These are phyloP conservation scores for Ormyrus rosae DNA, from an alignment of 2,888 invertebrate species.

Conservation along the genomic window DNA sequence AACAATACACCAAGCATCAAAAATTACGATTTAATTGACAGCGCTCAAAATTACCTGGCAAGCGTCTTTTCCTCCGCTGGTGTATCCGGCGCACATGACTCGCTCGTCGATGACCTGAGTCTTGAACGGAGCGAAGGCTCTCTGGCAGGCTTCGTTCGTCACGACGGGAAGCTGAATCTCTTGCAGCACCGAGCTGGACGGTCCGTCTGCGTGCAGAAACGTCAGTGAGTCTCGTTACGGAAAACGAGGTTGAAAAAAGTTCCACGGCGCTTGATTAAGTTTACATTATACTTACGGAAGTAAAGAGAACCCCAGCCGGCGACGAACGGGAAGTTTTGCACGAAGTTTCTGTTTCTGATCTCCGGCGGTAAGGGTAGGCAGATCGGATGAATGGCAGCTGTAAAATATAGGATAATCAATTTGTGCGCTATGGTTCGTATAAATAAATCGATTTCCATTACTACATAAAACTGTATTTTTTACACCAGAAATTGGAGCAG, in stretches of 20 bases:
- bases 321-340: slow-evolving; percentile 81
- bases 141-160: slow-evolving; percentile 79
- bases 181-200: slow-evolving; percentile 80
- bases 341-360: slow-evolving; percentile 78
- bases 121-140: slow-evolving; percentile 78
- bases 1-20: background rate
- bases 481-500: too few relatives aligned
- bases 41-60: slow-evolving; percentile 78
- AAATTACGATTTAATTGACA: background rate
- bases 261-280: background rate
- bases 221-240: background rate
- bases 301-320: slow-evolving; percentile 89
- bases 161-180: slow-evolving; percentile 85
- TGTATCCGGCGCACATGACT: slow-evolving; percentile 84
- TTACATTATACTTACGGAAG: slow-evolving; percentile 79
- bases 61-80: slow-evolving; percentile 83
- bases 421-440: too few relatives aligned
- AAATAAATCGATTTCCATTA: too few relatives aligned
- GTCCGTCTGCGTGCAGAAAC: slow-evolving; percentile 79
- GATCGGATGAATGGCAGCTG: slow-evolving; percentile 84
- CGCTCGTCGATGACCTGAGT: slow-evolving; percentile 79
- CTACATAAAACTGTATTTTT: too few relatives aligned
- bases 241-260: background rate
- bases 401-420: background rate
- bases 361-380: slow-evolving; percentile 83